Percentiles rank a stretch among this genome's conserved stretches.
These are phyloP conservation scores for Sphyrna mokarran DNA, from an alignment of 2,113 vertebrate species.

Conservation along the genomic window DNA sequence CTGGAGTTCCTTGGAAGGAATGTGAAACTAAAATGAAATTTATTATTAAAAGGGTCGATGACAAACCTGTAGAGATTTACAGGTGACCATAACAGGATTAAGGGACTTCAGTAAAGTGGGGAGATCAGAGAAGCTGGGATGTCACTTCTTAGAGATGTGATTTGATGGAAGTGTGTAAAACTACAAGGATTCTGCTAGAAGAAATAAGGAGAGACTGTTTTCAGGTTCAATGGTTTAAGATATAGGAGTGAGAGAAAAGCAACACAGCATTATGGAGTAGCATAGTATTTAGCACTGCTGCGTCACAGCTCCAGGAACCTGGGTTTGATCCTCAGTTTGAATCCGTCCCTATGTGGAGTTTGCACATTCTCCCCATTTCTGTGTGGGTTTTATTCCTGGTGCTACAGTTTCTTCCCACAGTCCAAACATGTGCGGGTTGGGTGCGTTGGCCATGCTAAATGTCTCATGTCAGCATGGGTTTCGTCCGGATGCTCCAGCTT, in stretches of 20 bases:
- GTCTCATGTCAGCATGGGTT: too few relatives aligned
- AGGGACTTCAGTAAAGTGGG: not conserved
- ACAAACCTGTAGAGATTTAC: not conserved
- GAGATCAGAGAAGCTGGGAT: not conserved
- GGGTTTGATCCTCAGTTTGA: too few relatives aligned
- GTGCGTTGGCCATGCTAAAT: too few relatives aligned
- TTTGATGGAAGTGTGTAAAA: not conserved
- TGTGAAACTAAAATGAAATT: not conserved
- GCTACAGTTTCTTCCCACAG: too few relatives aligned
- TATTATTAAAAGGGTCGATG: not conserved
- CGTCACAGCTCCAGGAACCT: too few relatives aligned
- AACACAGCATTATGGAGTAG: not conserved
- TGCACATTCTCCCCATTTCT: too few relatives aligned
- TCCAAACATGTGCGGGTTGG: too few relatives aligned
- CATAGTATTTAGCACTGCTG: too few relatives aligned
- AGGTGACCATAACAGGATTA: not conserved
- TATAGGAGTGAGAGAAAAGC: not conserved
- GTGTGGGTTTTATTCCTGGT: too few relatives aligned
- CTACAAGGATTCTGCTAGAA: not conserved
- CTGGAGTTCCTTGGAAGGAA: not conserved
- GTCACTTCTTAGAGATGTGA: not conserved
- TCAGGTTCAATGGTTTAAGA: not conserved
- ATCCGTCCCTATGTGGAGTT: too few relatives aligned
- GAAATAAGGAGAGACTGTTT: not conserved
- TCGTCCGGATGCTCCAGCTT: too few relatives aligned